Evolutionary conservation across 2,888 invertebrate species (phyloP), one percentile per base, ranked within the genome.

Genomic region (Venustoraphidia nigricollis): DNA sequence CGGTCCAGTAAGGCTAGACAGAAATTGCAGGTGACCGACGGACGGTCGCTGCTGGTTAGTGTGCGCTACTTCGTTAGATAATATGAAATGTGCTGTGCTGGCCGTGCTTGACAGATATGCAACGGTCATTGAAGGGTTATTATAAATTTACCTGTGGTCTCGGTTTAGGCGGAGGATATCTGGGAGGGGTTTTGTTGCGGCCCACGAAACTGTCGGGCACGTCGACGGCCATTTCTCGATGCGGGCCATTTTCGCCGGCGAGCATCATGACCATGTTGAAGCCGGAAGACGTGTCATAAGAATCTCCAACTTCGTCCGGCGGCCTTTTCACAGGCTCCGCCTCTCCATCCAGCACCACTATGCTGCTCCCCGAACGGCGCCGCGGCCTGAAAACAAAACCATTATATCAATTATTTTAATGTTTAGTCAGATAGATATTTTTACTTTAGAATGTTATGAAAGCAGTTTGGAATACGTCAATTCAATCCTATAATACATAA

Each of bases 151-250:
- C 77, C 76, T 78, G 78, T 55, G 78, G 74, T 56, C 57, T 57
- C 5, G 80, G 79, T 58, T 83, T 78, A 47, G 86, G 86, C 44
- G 88, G 87, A 53, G 88, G 88, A 76, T 89, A 92, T 60, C 90
- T 77, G 38, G 92, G 93, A 41, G 91, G 89, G 55, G 90, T 90
- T 72, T 93, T 93, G 69, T 85, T 86, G 61, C 86, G 75, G 57
- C 86, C 90, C 62, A 91, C 82, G 74, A 93, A 93, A 60, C 84
- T 85, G 66, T 93, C 93, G 62, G 96, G 96, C 61, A 94, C 94
- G 72, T 96, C 96, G 68, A 96, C 94, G 66, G 96, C 93, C 90
- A 95, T 92, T 80, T 96, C 96, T 66, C 95, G 83, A 76, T 94
- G 94, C 63, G 90, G 89, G 68, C 86, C 85, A 53, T 62, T 84